Conservation (phyloP, 2,888 invertebrate genomes). For the Macrophya annulata region DNA sequence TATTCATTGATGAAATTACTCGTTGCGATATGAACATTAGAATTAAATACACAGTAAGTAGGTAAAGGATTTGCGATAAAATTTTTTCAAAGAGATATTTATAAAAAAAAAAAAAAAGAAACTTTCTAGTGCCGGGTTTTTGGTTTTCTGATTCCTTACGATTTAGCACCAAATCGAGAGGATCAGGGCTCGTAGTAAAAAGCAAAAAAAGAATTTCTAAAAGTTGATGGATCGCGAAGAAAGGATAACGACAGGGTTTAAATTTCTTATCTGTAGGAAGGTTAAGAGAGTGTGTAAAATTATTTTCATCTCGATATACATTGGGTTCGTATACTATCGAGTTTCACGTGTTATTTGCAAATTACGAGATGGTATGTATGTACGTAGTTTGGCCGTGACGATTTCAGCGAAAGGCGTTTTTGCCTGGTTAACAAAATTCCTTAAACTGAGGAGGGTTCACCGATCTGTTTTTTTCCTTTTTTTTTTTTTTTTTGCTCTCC, state of each 20-base stretch:
- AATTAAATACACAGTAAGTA: background rate
- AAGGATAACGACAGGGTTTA: background rate
- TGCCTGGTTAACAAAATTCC: conserved; percentile 29
- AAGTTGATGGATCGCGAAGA: conserved; percentile 44
- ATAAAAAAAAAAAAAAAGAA: too few species aligned
- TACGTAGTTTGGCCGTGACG: background rate
- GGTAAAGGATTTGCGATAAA: background rate
- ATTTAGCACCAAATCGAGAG: background rate
- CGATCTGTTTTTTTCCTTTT: background rate
- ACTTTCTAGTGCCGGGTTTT: background rate
- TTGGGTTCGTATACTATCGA: too few species aligned
- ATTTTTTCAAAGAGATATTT: background rate
- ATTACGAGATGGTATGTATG: too few species aligned
- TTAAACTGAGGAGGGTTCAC: conserved; percentile 29
- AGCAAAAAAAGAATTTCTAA: background rate
- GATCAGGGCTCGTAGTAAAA: background rate
- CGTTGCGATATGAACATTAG: background rate
- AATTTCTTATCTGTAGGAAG: conserved; percentile 12
- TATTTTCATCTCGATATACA: background rate
- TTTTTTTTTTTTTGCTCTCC: background rate
- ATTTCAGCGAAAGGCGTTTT: conserved; percentile 9
- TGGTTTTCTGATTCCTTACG: background rate
- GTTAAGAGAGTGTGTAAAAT: conserved; percentile 50
- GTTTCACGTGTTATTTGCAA: background rate
- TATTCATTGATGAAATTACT: background rate